Percentiles rank a stretch among this genome's conserved stretches.
These are phyloP conservation scores for Todiramphus chloris DNA, from an alignment of 2,113 vertebrate genomes.

Conservation along the genomic window DNA sequence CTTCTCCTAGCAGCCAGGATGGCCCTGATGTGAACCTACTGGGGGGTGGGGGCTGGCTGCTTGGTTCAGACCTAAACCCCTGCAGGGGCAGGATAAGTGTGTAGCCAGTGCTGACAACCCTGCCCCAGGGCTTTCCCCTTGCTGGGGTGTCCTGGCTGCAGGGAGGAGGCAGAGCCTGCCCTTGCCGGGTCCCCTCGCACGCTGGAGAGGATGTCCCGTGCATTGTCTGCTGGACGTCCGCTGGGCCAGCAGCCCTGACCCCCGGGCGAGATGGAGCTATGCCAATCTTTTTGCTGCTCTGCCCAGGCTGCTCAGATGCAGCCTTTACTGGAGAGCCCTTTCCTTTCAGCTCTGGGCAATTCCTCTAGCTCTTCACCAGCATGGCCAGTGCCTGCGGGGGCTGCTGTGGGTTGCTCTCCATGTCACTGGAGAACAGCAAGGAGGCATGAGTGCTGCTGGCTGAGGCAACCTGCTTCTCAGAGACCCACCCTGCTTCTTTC, in stretches of 20 bases:
- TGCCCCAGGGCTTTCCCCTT: neutral
- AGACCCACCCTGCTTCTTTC: conserved; percentile 7
- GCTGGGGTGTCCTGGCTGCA: neutral
- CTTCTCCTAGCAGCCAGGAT: neutral
- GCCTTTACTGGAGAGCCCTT: neutral
- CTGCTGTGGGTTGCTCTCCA: neutral
- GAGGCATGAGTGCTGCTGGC: neutral
- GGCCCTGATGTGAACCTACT: fast-evolving
- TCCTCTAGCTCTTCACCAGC: neutral
- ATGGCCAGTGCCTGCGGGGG: neutral
- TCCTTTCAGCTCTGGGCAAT: neutral
- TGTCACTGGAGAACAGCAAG: neutral
- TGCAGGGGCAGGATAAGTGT: neutral
- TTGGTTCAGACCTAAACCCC: fast-evolving
- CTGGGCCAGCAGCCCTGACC: neutral
- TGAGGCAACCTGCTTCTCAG: neutral
- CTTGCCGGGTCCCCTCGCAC: neutral
- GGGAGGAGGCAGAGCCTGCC: neutral
- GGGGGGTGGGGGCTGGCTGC: neutral
- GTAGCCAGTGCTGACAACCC: fast-evolving
- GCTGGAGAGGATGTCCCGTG: conserved; percentile 5
- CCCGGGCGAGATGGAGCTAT: fast-evolving
- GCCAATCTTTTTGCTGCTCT: neutral
- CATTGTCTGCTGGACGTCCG: neutral
- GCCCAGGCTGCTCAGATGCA: neutral